Percentiles rank a stretch among this genome's conserved stretches.
These are phyloP conservation scores for Caenorhabditis remanei DNA, from an alignment of 1,140 invertebrate genomes.

Conservation along the genomic window DNA sequence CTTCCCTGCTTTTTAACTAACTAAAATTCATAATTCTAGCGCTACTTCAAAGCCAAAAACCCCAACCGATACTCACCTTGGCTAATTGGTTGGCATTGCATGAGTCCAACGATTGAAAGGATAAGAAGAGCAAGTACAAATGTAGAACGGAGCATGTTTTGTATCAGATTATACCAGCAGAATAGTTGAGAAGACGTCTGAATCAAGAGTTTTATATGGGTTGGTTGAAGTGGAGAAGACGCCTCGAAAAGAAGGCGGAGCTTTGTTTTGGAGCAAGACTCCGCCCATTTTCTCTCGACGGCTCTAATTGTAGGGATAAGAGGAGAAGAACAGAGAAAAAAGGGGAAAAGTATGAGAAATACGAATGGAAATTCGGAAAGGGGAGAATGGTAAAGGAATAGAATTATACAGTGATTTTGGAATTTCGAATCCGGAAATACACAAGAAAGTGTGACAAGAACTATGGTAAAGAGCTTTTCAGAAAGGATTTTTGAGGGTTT, in stretches of 20 bases:
- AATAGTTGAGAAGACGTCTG: conserved; percentile 17
- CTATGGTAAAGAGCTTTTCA: background rate
- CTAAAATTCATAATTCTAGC: too few species aligned
- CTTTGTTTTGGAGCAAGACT: conserved; percentile 14
- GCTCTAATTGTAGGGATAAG: background rate
- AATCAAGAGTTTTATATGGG: conserved; percentile 38
- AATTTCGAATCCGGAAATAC: background rate
- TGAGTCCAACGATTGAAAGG: conserved; percentile 28
- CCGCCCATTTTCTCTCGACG: background rate
- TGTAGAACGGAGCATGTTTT: conserved; percentile 16
- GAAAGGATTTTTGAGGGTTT: background rate
- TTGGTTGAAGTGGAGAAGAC: conserved; percentile 2
- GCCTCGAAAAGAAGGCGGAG: conserved; percentile 11
- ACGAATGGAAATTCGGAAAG: background rate
- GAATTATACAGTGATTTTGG: background rate
- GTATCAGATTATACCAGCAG: background rate
- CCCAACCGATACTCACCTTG: conserved; percentile 7
- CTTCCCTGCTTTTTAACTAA: too few species aligned
- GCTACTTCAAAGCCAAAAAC: background rate
- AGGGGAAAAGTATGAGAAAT: background rate
- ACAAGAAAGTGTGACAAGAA: background rate
- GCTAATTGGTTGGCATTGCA: background rate
- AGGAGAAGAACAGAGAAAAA: background rate
- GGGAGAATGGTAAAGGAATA: background rate
- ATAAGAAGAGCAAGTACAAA: conserved; percentile 39